phyloP scores from a whole-genome alignment of 2,797 vertebrate species.

The Protosalanx chinensis region DNA sequence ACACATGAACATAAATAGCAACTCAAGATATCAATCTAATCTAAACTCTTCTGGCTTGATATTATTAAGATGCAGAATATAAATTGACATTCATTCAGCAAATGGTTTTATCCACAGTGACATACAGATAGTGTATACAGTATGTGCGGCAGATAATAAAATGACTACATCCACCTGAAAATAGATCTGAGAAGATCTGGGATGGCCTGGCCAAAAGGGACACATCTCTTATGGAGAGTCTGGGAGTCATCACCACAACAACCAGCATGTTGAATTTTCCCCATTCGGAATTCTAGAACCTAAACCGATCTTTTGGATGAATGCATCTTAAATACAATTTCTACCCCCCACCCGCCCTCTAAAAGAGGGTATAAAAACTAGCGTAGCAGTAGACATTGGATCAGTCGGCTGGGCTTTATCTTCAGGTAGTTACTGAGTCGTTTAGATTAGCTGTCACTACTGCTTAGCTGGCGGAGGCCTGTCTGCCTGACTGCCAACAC shows the following conservation, averaged over 20 bases:
- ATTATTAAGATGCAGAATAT: not conserved
- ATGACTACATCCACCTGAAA: not conserved
- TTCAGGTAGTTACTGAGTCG: slow-evolving; percentile 76
- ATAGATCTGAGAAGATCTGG: not conserved
- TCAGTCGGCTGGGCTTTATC: slow-evolving; percentile 62
- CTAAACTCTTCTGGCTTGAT: not conserved
- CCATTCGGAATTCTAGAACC: slow-evolving; percentile 55
- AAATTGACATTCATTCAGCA: not conserved
- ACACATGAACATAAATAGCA: not conserved
- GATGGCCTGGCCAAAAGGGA: not conserved
- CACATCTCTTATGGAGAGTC: not conserved
- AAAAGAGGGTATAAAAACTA: slow-evolving; percentile 53
- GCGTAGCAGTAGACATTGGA: slow-evolving; percentile 72
- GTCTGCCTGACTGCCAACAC: slow-evolving; percentile 58
- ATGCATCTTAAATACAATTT: slow-evolving; percentile 64
- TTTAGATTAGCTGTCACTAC: slow-evolving; percentile 76
- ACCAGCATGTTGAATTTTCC: slow-evolving; percentile 48
- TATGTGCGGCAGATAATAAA: too few species aligned
- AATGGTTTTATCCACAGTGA: not conserved
- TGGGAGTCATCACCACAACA: slow-evolving; percentile 15
- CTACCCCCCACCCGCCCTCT: slow-evolving; percentile 2
- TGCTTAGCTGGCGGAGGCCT: slow-evolving; percentile 64
- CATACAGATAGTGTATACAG: not conserved
- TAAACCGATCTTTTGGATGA: slow-evolving; percentile 73
- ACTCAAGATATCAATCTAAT: not conserved